Conservation (phyloP, 2,113 vertebrate genomes). For the Chitala chitala region DNA sequence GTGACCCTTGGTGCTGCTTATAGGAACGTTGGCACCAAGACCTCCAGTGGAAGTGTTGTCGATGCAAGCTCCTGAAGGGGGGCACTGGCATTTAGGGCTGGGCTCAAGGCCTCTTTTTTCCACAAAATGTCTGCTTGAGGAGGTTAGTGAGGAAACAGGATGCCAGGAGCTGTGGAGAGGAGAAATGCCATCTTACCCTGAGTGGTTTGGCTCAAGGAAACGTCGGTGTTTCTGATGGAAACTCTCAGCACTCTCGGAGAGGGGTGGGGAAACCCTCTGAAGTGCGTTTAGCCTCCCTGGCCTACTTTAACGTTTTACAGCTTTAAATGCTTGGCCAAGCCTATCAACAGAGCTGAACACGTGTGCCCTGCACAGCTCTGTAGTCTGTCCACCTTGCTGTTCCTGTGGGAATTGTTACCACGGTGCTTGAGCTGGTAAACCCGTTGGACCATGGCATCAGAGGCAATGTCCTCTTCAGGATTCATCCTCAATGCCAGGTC, state of each 20-base stretch:
- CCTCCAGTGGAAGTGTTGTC: too few relatives aligned
- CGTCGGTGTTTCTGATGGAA: background rate
- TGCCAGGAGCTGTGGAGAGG: too few relatives aligned
- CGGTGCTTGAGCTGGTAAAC: conserved; percentile 6
- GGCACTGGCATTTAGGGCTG: background rate
- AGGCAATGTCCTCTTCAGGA: background rate
- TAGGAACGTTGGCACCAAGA: too few relatives aligned
- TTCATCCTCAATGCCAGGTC: background rate
- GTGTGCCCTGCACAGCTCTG: background rate
- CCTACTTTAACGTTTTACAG: background rate
- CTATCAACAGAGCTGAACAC: conserved; percentile 1
- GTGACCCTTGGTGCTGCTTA: too few relatives aligned
- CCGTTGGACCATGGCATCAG: background rate
- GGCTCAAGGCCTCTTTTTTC: background rate
- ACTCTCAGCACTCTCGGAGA: background rate
- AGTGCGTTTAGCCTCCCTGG: background rate
- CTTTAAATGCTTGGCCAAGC: background rate
- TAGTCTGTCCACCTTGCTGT: background rate
- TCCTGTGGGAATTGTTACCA: background rate
- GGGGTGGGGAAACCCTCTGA: background rate
- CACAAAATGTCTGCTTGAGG: too few relatives aligned
- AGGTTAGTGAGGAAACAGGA: background rate
- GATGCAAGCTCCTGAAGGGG: too few relatives aligned
- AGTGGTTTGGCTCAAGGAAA: background rate
- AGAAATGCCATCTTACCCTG: too few relatives aligned